Conservation (phyloP, 2,797 vertebrate genomes). For the Percopsis omiscomaycus region DNA sequence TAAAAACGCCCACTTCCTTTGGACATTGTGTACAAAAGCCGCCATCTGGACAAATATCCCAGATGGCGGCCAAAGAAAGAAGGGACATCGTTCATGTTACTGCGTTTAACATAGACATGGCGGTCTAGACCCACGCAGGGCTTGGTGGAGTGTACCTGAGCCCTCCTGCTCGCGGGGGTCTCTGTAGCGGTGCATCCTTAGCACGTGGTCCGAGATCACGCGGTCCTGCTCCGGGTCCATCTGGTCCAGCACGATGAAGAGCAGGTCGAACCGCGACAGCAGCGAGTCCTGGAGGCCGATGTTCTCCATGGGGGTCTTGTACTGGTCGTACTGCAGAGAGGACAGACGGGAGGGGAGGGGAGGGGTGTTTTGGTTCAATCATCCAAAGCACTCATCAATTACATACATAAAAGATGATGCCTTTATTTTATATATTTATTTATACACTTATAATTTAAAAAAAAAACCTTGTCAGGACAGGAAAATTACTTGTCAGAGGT, state of each 20-base stretch:
- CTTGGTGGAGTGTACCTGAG: conserved; percentile 54
- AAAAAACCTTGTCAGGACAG: no score
- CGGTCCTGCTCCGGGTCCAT: conserved; percentile 95
- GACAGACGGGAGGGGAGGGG: background rate
- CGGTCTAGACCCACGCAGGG: background rate
- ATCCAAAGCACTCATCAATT: background rate
- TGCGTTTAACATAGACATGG: no score
- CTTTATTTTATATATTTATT: no score
- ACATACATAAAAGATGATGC: background rate
- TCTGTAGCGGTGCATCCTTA: conserved; percentile 94
- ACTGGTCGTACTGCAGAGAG: conserved; percentile 89
- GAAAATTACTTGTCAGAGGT: no score
- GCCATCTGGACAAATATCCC: background rate
- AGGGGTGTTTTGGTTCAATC: background rate
- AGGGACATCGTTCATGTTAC: no score
- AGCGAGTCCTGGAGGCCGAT: conserved; percentile 97
- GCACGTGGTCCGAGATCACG: conserved; percentile 92
- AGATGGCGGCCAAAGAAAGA: background rate
- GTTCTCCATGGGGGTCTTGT: conserved; percentile 99
- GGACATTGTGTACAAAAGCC: background rate
- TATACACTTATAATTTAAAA: no score
- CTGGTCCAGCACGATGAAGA: conserved; percentile 96
- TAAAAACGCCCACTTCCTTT: no score
- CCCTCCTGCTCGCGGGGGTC: conserved; percentile 91
- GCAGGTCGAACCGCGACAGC: conserved; percentile 94